A percentile compares a stretch with the other conserved stretches of the same genome.
These are phyloP conservation scores for Volucella inflata DNA, from an alignment of 2,888 invertebrate species.

Conservation along the genomic window DNA sequence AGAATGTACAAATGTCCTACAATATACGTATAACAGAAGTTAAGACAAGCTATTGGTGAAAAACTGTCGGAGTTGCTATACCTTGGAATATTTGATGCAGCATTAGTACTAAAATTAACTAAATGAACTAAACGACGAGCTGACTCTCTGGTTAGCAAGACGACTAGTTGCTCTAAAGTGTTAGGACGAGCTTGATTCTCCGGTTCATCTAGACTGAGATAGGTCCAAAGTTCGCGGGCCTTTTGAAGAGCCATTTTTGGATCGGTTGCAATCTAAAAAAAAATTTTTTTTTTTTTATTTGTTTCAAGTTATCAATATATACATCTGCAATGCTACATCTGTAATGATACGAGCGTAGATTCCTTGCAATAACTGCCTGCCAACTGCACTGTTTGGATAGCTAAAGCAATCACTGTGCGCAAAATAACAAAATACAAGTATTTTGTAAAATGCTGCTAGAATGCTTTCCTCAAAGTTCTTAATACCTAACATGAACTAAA, in stretches of 20 bases:
- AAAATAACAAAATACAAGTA: no score
- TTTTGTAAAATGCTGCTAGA: no score
- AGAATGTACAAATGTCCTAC: conserved; percentile 85
- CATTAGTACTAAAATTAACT: conserved; percentile 88
- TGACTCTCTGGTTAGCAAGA: conserved; percentile 90
- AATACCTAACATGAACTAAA: no score
- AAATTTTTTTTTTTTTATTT: neutral
- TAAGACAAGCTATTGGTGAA: neutral
- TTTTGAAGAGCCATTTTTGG: conserved; percentile 90
- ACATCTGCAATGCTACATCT: no score
- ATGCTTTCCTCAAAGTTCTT: no score
- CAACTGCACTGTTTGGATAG: no score
- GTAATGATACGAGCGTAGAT: no score
- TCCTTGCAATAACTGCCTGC: no score
- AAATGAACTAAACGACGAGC: conserved; percentile 91
- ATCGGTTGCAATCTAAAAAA: conserved; percentile 89
- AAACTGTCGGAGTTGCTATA: conserved; percentile 76
- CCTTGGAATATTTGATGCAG: conserved; percentile 86
- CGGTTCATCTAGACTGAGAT: conserved; percentile 90
- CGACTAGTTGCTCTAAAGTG: conserved; percentile 90
- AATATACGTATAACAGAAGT: conserved; percentile 17
- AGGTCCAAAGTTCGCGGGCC: conserved; percentile 89
- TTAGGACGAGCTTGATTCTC: conserved; percentile 93
- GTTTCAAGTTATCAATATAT: no score
- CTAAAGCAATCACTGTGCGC: no score